These are phyloP conservation scores for Torymus tubicola DNA, from an alignment of 2,888 invertebrate genomes.

Conservation along the genomic window DNA sequence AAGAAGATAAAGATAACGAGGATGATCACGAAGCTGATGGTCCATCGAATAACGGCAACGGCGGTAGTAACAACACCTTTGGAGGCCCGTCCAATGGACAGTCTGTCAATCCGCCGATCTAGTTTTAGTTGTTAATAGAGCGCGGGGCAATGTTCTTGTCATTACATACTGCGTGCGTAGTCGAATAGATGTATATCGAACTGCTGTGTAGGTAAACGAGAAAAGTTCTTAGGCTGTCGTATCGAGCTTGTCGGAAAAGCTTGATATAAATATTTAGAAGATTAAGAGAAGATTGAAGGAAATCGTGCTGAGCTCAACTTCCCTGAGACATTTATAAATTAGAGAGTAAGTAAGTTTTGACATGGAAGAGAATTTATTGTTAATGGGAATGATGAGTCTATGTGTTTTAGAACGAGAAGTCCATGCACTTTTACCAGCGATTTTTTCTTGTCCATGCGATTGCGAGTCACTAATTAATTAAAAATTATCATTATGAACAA, in stretches of 20 bases:
- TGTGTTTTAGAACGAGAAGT: conserved; percentile 17
- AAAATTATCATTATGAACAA: neutral
- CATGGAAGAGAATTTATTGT: conserved; percentile 13
- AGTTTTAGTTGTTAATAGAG: neutral
- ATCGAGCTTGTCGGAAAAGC: conserved; percentile 7
- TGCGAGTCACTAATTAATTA: conserved; percentile 7
- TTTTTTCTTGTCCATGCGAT: conserved; percentile 14
- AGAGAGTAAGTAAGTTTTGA: conserved; percentile 43
- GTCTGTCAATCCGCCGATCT: conserved; percentile 37
- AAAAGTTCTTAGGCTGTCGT: neutral
- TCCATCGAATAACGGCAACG: neutral
- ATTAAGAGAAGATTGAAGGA: conserved; percentile 14
- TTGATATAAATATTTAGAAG: neutral
- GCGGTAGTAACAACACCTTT: neutral
- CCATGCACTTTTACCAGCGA: neutral
- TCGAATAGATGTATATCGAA: neutral
- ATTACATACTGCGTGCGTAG: conserved; percentile 13
- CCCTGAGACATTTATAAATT: conserved; percentile 21
- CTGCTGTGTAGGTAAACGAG: conserved; percentile 11
- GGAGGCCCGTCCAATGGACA: neutral
- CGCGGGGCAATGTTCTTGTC: neutral
- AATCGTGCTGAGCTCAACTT: neutral
- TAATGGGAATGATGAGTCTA: neutral
- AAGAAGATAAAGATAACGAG: conserved; percentile 70
- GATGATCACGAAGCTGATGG: conserved; percentile 60